These are phyloP conservation scores for Amblyjoppa proteus DNA, from an alignment of 2,888 invertebrate species.

Conservation along the genomic window DNA sequence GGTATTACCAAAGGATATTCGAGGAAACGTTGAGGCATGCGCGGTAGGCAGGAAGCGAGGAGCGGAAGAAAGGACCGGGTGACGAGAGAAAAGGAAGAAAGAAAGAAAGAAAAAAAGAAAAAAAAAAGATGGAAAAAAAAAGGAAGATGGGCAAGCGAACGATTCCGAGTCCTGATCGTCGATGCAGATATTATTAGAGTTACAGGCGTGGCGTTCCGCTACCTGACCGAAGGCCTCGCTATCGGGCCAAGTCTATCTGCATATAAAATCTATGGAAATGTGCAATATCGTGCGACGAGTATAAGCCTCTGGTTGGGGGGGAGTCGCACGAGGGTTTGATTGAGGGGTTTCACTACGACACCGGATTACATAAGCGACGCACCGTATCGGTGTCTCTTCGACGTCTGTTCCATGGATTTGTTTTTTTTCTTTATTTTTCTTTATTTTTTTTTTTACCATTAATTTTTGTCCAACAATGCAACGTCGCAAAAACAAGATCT, in stretches of 20 bases:
- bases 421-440: no score
- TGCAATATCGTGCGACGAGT: not conserved
- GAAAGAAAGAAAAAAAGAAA: not conserved
- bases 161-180: slow-evolving; percentile 25
- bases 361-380: slow-evolving; percentile 59
- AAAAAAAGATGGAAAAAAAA: slow-evolving; percentile 14
- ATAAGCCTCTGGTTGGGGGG: slow-evolving; percentile 10
- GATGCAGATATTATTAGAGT: slow-evolving; percentile 30
- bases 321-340: slow-evolving; percentile 56
- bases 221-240: slow-evolving; percentile 19
- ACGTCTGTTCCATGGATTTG: not conserved
- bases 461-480: not conserved
- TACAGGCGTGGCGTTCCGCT: slow-evolving; percentile 34
- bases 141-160: slow-evolving; percentile 19
- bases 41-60: slow-evolving; percentile 15
- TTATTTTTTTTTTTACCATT: not conserved
- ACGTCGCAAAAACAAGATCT: not conserved
- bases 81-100: slow-evolving; percentile 18
- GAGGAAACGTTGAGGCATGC: slow-evolving; percentile 30
- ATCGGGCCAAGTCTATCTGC: slow-evolving; percentile 33
- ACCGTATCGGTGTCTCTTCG: slow-evolving; percentile 20
- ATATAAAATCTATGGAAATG: slow-evolving; percentile 39
- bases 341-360: slow-evolving; percentile 61
- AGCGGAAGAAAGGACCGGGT: slow-evolving; percentile 38
- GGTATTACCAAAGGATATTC: slow-evolving; percentile 43